Conservation (phyloP, 2,113 vertebrate species). For the Nansenia antarctica region DNA sequence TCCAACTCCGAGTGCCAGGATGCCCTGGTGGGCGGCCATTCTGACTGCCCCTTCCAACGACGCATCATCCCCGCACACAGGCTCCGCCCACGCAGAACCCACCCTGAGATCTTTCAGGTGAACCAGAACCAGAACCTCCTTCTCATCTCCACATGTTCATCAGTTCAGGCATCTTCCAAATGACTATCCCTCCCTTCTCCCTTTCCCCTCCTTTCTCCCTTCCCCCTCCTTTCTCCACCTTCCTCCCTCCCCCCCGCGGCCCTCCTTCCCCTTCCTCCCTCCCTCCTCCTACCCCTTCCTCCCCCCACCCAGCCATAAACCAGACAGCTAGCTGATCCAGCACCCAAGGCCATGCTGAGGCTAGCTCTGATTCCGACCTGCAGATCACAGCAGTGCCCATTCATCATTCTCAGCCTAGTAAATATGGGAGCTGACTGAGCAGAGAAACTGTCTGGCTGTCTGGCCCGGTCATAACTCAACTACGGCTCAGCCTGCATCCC, state of each 20-base stretch:
- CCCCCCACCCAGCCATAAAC: neutral
- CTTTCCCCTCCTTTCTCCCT: neutral
- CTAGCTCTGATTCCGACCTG: neutral
- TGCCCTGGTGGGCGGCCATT: slow-evolving; percentile 75
- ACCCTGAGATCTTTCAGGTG: slow-evolving; percentile 88
- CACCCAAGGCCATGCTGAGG: neutral
- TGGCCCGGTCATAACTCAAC: neutral
- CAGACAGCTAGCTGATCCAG: neutral
- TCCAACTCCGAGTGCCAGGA: slow-evolving; percentile 92
- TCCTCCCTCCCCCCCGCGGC: neutral
- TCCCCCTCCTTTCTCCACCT: neutral
- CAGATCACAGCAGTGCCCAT: slow-evolving; percentile 2
- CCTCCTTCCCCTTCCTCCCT: neutral
- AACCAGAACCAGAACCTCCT: neutral
- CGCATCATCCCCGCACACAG: slow-evolving; percentile 86
- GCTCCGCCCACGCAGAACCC: slow-evolving; percentile 83
- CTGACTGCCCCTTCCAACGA: slow-evolving; percentile 83
- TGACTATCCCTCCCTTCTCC: neutral
- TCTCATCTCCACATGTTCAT: neutral
- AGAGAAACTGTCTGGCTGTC: neutral
- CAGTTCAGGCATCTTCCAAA: neutral
- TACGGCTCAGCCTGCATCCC: no score
- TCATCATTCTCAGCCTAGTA: neutral
- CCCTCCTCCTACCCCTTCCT: neutral
- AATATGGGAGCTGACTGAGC: neutral